Evolutionary conservation across 2,113 vertebrate species (phyloP).

Genomic region (Muntiacus reevesi): DNA sequence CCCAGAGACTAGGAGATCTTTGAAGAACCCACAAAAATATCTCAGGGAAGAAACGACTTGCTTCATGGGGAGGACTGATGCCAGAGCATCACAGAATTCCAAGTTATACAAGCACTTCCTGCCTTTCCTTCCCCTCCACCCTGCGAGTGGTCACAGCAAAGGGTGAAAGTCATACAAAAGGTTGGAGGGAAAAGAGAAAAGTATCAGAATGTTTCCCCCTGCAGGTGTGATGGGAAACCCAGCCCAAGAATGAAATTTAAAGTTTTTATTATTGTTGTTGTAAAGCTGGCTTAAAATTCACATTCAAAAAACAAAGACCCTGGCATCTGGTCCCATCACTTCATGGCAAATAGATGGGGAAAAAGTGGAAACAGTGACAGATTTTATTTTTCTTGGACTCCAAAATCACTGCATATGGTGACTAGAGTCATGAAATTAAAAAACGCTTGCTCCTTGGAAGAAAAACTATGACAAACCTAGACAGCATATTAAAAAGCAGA

Average conservation of each 20-base stretch:
- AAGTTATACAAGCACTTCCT: not conserved
- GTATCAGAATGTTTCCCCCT: not conserved
- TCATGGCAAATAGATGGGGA: not conserved
- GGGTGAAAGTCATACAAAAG: not conserved
- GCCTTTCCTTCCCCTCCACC: not conserved
- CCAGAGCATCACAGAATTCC: not conserved
- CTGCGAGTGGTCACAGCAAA: not conserved
- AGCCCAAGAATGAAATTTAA: not conserved
- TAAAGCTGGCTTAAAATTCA: not conserved
- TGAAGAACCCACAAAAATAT: not conserved
- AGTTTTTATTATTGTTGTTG: not conserved
- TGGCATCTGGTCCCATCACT: not conserved
- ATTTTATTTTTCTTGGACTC: not conserved
- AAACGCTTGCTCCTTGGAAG: not conserved
- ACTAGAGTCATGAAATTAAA: not conserved
- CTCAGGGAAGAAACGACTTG: not conserved
- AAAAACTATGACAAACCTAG: not conserved
- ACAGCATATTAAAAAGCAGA: not conserved
- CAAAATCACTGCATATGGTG: not conserved
- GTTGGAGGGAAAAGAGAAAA: not conserved
- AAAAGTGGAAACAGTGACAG: not conserved
- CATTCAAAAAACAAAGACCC: not conserved
- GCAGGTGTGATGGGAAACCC: not conserved
- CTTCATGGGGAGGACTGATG: not conserved
- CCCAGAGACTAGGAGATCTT: not conserved